Percentiles rank a stretch among this genome's conserved stretches.
Evolutionary conservation across 2,113 vertebrate species (phyloP).

Genomic region (Prietella phreatophila): DNA sequence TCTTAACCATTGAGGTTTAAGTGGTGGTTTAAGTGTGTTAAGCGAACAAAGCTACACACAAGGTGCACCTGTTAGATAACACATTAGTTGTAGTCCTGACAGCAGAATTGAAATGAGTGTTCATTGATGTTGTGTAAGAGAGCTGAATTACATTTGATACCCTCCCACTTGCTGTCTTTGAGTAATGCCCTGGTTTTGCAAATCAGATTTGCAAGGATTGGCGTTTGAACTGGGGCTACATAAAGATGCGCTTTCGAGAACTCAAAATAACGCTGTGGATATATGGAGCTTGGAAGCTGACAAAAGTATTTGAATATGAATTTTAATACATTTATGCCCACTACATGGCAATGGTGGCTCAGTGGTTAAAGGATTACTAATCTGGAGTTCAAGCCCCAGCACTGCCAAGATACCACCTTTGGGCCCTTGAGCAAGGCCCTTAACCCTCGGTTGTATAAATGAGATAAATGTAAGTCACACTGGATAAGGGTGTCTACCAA

Average conservation of each 20-base stretch:
- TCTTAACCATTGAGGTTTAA: not conserved
- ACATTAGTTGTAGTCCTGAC: conserved; percentile 31
- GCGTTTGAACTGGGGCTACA: not conserved
- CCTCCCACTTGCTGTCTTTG: conserved; percentile 50
- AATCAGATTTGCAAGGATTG: conserved; percentile 43
- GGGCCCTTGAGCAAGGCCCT: too few relatives aligned
- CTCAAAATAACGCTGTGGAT: not conserved
- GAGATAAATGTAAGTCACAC: too few relatives aligned
- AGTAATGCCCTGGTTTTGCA: conserved; percentile 50
- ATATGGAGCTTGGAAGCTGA: too few relatives aligned
- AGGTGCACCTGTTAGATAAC: conserved; percentile 36
- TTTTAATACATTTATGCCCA: too few relatives aligned
- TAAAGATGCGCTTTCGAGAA: conserved; percentile 5
- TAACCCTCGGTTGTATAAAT: too few relatives aligned
- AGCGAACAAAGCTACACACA: conserved; percentile 27
- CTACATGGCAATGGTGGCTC: too few relatives aligned
- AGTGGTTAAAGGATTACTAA: too few relatives aligned
- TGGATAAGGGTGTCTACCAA: too few relatives aligned
- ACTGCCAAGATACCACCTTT: too few relatives aligned
- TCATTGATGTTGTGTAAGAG: conserved; percentile 47
- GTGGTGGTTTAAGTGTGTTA: not conserved
- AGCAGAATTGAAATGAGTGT: conserved; percentile 46
- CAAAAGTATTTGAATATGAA: not conserved
- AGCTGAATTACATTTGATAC: conserved; percentile 51
- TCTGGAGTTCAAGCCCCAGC: too few relatives aligned